Evolutionary conservation across 1,140 invertebrate species (phyloP).

Genomic region (Notospermus geniculatus): DNA sequence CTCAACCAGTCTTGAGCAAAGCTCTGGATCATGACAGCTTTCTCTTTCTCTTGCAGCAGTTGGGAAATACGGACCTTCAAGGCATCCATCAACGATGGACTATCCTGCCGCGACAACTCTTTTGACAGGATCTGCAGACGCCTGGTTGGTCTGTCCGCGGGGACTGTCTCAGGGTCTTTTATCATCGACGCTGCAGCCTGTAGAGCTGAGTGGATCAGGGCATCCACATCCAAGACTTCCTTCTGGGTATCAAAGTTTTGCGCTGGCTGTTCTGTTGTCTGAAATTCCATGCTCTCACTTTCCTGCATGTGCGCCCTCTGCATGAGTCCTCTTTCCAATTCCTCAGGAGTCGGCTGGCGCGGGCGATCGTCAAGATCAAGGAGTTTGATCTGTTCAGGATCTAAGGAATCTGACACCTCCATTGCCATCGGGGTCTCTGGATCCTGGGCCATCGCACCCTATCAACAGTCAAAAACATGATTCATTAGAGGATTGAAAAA

Average conservation of each 20-base stretch:
- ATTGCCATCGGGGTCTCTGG: too few species aligned
- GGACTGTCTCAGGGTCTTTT: slow-evolving; percentile 24
- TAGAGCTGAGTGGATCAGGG: slow-evolving; percentile 20
- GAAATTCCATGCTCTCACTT: too few species aligned
- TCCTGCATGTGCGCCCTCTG: too few species aligned
- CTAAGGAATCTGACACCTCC: too few species aligned
- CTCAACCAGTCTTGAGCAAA: slow-evolving; percentile 31
- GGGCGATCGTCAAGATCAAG: too few species aligned
- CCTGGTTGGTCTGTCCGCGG: slow-evolving; percentile 23
- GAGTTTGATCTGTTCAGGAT: too few species aligned
- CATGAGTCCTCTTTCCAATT: too few species aligned
- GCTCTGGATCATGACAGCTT: slow-evolving; percentile 9
- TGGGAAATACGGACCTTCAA: slow-evolving; percentile 18
- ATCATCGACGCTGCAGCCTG: slow-evolving; percentile 34
- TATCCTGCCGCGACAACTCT: slow-evolving; percentile 12
- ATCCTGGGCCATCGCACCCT: too few species aligned
- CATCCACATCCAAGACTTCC: slow-evolving; percentile 2
- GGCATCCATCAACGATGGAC: slow-evolving; percentile 3
- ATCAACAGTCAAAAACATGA: too few species aligned
- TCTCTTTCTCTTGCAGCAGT: slow-evolving; percentile 34
- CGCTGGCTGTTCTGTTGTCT: not conserved
- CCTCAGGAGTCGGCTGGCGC: too few species aligned
- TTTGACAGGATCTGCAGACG: slow-evolving; percentile 30
- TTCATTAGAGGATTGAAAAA: too few species aligned
- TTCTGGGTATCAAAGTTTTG: not conserved